These are phyloP conservation scores for Morone chrysops DNA, from an alignment of 2,113 vertebrate genomes.

Conservation along the genomic window DNA sequence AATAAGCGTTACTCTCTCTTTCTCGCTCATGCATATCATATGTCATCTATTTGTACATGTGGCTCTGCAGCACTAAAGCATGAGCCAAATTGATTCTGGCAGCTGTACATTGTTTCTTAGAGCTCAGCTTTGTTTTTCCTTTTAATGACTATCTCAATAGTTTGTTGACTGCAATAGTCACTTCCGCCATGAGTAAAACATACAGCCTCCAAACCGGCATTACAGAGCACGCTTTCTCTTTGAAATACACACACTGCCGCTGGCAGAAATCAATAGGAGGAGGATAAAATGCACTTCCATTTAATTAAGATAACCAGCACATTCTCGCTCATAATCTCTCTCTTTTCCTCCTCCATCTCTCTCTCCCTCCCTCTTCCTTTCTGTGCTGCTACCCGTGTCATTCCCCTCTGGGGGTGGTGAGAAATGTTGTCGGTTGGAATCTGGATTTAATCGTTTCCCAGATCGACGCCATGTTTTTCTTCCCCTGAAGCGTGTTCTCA, in stretches of 20 bases:
- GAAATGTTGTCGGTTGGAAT: constrained; percentile 71
- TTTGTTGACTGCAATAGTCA: constrained; percentile 54
- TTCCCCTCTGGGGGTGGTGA: constrained; percentile 48
- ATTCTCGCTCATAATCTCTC: constrained; percentile 71
- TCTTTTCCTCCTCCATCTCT: constrained; percentile 35
- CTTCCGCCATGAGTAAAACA: constrained; percentile 14
- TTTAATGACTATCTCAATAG: constrained; percentile 48
- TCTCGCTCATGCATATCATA: constrained; percentile 19
- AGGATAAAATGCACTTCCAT: constrained; percentile 77
- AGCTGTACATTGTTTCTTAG: constrained; percentile 40
- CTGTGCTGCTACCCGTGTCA: constrained; percentile 47
- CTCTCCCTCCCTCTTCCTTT: constrained; percentile 46
- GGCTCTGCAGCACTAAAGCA: constrained; percentile 16
- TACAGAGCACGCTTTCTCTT: constrained; percentile 43
- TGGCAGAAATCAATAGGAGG: constrained; percentile 76
- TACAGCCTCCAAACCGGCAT: constrained; percentile 33
- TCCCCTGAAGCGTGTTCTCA: constrained; percentile 66
- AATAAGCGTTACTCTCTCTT: background rate
- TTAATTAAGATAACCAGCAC: constrained; percentile 83
- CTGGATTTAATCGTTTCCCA: constrained; percentile 74
- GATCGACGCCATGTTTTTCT: constrained; percentile 70
- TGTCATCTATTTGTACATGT: constrained; percentile 29
- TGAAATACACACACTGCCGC: constrained; percentile 61
- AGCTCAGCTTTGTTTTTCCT: constrained; percentile 34
- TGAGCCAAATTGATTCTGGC: constrained; percentile 43